Evolutionary conservation across 2,888 invertebrate genomes (phyloP).

Genomic region (Oeneis ivallda): DNA sequence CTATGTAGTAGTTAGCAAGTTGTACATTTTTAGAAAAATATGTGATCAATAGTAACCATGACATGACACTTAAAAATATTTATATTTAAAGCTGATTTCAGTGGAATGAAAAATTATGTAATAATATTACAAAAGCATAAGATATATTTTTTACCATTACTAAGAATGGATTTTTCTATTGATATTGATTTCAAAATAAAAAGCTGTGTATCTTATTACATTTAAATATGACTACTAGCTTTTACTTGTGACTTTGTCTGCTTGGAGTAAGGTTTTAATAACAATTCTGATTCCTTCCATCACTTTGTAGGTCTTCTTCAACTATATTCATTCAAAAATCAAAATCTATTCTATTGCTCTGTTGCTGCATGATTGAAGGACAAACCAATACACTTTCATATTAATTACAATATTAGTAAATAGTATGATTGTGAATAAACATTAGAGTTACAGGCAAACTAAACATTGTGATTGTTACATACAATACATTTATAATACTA

Average conservation of each 20-base stretch:
- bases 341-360: too few species aligned
- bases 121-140: neutral
- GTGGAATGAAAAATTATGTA: neutral
- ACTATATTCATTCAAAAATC: too few species aligned
- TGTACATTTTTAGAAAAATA: constrained; percentile 17
- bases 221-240: too few species aligned
- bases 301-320: too few species aligned
- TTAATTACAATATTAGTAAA: neutral
- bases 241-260: too few species aligned
- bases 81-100: constrained; percentile 13
- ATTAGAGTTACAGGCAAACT: neutral
- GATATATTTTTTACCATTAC: neutral
- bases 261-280: too few species aligned
- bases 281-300: too few species aligned
- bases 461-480: neutral
- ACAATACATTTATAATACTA: too few species aligned
- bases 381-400: neutral
- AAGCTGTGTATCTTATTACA: too few species aligned
- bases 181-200: too few species aligned
- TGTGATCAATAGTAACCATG: constrained; percentile 13
- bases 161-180: neutral
- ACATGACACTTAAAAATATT: constrained; percentile 10
- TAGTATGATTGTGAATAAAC: too few species aligned
- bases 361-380: too few species aligned
- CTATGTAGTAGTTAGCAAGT: neutral